Evolutionary conservation across 2,113 vertebrate species (phyloP), one percentile per base, ranked within the genome.

Genomic region (Daubentonia madagascariensis): DNA sequence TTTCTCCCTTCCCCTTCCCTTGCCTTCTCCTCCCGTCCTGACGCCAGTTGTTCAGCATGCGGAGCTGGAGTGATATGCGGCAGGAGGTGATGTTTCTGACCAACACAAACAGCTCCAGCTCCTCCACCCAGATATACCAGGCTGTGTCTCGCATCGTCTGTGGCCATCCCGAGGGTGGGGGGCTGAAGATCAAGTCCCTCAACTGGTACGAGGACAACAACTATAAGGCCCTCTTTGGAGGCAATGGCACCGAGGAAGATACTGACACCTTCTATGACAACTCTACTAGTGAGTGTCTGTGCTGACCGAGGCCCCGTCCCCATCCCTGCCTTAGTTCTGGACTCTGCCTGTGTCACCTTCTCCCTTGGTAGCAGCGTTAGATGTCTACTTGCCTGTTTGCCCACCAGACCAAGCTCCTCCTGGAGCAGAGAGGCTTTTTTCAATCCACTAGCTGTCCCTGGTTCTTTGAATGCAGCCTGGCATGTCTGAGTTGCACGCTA

Each of bases 181-280:
- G 99, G 1, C 99, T 99, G 78, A 99, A 99, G 99, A 99, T 99
- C 98, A 99, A 99, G 97, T 99, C 99, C 30, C 99, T 99, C 91
- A 99, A 99, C 98, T 99, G 99, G 99, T 99, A 99, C 0, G 99
- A 99, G 96, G 99, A 99, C 98, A 99, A 99, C 97, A 99, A 99
- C 98, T 99, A 99, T 98, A 99, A 99, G 98, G 99, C 99, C 4
- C 97, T 99, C 16, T 99, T 99, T 4, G 99, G 99, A 98, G 98
- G 98, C 94, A 99, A 99, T 2, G 95, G 79, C 97, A 99, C 99
- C 0, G 99, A 99, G 48, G 99, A 99, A 0, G 99, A 99, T 13
- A 48, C 97, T 16, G 83, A 97, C 22, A 95, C 97, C 81, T 98
- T 98, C 96, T 99, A 99, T 37, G 99, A 99, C 97, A 99, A 99